These are phyloP conservation scores for Palythoa grandiflora DNA, from an alignment of 92 coral and sea anemone genomes.

Conservation along the genomic window DNA sequence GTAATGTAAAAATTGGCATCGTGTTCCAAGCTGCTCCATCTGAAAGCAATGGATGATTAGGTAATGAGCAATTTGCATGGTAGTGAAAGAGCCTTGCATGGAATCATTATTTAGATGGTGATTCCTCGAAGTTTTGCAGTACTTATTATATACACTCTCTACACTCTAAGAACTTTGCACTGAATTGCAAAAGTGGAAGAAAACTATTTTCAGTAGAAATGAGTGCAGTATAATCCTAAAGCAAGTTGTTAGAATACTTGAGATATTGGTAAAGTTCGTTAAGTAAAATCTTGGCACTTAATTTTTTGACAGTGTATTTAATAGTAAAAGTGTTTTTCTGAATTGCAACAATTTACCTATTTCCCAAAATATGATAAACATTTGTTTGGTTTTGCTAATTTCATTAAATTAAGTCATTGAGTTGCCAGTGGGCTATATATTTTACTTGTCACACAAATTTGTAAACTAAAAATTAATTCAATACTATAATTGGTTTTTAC, in stretches of 20 bases:
- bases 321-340: background rate
- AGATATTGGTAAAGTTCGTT: background rate
- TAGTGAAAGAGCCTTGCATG: slow-evolving; percentile 8
- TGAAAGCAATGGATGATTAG: slow-evolving; percentile 10
- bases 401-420: too few species aligned
- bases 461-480: too few species aligned
- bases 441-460: too few species aligned
- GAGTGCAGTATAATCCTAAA: too few species aligned
- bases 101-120: too few species aligned
- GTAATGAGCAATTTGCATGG: background rate
- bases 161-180: background rate
- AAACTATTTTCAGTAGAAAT: too few species aligned
- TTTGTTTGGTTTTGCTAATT: too few species aligned
- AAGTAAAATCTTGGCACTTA: background rate
- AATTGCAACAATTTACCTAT: background rate
- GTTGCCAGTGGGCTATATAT: too few species aligned
- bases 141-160: background rate
- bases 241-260: background rate
- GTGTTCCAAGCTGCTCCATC: background rate
- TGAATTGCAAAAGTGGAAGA: background rate
- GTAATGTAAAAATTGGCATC: background rate
- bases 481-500: too few species aligned
- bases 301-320: background rate
- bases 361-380: too few species aligned
- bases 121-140: background rate